Conservation (phyloP, 35 echinoderm and acorn worm species). For the Lytechinus pictus region DNA sequence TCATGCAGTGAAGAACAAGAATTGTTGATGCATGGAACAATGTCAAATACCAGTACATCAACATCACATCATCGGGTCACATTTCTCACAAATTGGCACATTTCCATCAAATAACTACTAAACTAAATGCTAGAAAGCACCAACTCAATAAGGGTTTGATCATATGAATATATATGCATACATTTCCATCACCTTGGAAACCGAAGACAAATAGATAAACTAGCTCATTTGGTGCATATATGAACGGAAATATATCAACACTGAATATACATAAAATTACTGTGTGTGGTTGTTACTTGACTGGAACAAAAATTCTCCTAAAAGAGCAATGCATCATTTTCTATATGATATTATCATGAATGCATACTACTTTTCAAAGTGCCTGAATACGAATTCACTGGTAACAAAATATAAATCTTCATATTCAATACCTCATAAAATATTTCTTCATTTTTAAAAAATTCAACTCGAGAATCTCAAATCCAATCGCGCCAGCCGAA, state of each 20-base stretch:
- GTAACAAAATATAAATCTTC: no score
- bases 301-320: no score
- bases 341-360: no score
- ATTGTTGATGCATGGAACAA: neutral
- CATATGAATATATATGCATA: neutral
- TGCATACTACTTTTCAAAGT: no score
- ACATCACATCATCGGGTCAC: neutral
- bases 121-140: neutral
- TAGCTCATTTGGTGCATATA: neutral
- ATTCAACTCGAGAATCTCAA: no score
- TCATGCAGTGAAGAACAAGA: neutral
- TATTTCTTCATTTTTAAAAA: no score
- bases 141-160: neutral
- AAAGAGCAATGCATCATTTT: no score
- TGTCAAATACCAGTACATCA: neutral
- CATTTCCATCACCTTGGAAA: neutral
- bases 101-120: slow-evolving; percentile 1
- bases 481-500: no score
- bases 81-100: neutral
- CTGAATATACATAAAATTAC: neutral
- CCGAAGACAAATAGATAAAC: neutral
- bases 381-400: no score
- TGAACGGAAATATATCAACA: neutral
- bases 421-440: no score
- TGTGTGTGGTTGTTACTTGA: no score